Evolutionary conservation across 2,888 invertebrate species (phyloP).

Genomic region (Cataglyphis rosenhaueri): DNA sequence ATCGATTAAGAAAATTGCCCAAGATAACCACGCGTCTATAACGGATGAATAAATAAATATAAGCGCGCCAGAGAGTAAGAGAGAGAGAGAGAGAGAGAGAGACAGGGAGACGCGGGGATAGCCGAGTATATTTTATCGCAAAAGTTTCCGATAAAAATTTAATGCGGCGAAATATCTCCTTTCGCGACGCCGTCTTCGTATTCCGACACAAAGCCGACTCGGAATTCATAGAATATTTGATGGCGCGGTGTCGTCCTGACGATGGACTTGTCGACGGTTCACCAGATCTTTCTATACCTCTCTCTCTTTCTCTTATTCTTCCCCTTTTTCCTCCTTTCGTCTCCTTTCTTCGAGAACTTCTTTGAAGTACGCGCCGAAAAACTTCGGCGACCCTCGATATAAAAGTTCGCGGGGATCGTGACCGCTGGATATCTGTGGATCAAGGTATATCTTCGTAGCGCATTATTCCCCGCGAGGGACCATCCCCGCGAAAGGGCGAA

Average conservation of each 20-base stretch:
- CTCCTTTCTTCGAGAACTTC: slow-evolving; percentile 48
- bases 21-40: neutral
- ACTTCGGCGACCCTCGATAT: slow-evolving; percentile 70
- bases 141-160: slow-evolving; percentile 75
- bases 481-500: slow-evolving; percentile 69
- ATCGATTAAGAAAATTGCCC: slow-evolving; percentile 45
- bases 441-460: slow-evolving; percentile 77
- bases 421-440: slow-evolving; percentile 76
- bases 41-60: slow-evolving; percentile 48
- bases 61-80: neutral
- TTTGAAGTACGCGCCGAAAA: slow-evolving; percentile 73
- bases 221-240: slow-evolving; percentile 82
- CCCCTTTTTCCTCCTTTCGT: neutral
- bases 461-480: slow-evolving; percentile 80
- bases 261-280: slow-evolving; percentile 68
- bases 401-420: slow-evolving; percentile 76
- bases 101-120: neutral
- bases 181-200: slow-evolving; percentile 40
- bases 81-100: neutral
- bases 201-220: slow-evolving; percentile 72
- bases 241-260: slow-evolving; percentile 62
- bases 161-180: slow-evolving; percentile 65
- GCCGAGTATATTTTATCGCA: slow-evolving; percentile 38
- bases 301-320: no score
- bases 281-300: slow-evolving; percentile 20